Evolutionary conservation across 1,140 invertebrate genomes (phyloP).

Genomic region (Megalonaias nervosa): DNA sequence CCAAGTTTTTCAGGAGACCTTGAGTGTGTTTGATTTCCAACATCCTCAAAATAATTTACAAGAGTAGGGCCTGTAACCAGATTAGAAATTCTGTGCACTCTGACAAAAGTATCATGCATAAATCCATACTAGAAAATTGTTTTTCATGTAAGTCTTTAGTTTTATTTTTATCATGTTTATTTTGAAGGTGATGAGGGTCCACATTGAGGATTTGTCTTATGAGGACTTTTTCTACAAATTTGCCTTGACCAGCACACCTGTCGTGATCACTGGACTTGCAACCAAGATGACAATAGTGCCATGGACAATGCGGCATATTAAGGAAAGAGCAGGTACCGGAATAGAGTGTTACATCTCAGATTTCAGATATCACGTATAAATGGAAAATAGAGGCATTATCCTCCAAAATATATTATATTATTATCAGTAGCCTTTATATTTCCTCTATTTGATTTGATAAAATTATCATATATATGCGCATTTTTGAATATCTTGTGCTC

Average conservation of each 20-base stretch:
- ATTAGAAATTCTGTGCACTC: too few relatives aligned
- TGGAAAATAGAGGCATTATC: neutral
- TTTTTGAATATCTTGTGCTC: too few relatives aligned
- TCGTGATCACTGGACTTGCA: constrained; percentile 55
- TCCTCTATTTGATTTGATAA: neutral
- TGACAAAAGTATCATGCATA: too few relatives aligned
- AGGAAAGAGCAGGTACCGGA: constrained; percentile 48
- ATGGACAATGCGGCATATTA: constrained; percentile 52
- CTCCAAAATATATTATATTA: too few relatives aligned
- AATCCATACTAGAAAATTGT: too few relatives aligned
- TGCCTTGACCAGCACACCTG: constrained; percentile 46
- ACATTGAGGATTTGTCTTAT: constrained; percentile 34
- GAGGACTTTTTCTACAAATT: constrained; percentile 49
- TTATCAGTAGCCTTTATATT: neutral
- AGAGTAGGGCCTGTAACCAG: too few relatives aligned
- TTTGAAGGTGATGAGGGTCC: constrained; percentile 51
- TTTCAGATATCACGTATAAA: neutral
- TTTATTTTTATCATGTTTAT: neutral
- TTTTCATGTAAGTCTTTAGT: too few relatives aligned
- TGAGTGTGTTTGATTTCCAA: too few relatives aligned
- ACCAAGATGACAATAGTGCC: constrained; percentile 41
- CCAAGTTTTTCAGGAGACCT: too few relatives aligned
- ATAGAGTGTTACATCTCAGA: neutral
- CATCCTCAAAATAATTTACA: too few relatives aligned
- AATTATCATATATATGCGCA: too few relatives aligned